Conservation (phyloP, 2,888 invertebrate genomes). For the Ganaspis brasiliensis region DNA sequence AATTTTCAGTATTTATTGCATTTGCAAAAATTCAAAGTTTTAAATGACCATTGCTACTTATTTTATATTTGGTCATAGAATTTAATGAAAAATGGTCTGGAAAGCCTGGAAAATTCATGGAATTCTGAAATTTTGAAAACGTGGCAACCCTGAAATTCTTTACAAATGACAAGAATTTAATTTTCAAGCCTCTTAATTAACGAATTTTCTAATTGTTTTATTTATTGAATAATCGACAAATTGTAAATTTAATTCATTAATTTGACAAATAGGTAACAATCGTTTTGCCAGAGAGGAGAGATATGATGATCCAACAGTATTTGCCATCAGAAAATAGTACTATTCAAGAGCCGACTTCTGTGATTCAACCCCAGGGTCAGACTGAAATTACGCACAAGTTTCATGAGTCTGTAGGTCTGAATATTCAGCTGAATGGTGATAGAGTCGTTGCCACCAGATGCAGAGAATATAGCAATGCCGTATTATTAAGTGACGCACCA, state of each 20-base stretch:
- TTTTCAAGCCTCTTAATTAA: too few relatives aligned
- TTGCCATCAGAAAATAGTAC: constrained; percentile 82
- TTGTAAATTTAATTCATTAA: neutral
- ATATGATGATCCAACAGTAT: constrained; percentile 76
- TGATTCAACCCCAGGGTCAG: constrained; percentile 82
- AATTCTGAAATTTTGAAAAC: too few relatives aligned
- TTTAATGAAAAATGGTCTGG: too few relatives aligned
- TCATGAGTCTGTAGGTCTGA: constrained; percentile 86
- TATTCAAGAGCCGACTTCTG: constrained; percentile 83
- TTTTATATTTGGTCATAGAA: too few relatives aligned
- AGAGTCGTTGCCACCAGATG: constrained; percentile 85
- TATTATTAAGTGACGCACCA: constrained; percentile 88
- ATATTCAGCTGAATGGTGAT: constrained; percentile 86
- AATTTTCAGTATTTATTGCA: too few relatives aligned
- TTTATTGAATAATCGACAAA: too few relatives aligned
- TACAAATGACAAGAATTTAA: too few relatives aligned
- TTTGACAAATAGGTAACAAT: constrained; percentile 74
- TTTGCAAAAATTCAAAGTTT: too few relatives aligned
- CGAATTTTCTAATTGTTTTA: too few relatives aligned
- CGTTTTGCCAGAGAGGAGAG: constrained; percentile 77
- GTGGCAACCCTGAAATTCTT: too few relatives aligned
- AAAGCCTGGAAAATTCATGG: too few relatives aligned
- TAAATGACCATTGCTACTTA: too few relatives aligned
- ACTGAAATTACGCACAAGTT: constrained; percentile 80
- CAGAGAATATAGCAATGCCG: constrained; percentile 83